phyloP scores from a whole-genome alignment of 2,888 invertebrate species.

The Drosophila longiperda region DNA sequence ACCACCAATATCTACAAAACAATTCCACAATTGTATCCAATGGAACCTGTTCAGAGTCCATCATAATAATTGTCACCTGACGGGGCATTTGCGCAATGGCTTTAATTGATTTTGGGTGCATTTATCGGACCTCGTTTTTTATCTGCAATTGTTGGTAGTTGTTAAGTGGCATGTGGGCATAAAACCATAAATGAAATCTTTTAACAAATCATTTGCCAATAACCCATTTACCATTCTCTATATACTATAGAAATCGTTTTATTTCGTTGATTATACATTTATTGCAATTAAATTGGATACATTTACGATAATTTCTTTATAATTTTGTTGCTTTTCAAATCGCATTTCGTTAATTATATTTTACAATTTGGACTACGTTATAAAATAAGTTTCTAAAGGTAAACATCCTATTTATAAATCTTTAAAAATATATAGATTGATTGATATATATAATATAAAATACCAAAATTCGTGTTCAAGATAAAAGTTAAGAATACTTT shows the following conservation, averaged over 20 bases:
- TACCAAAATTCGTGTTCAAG: slow-evolving; percentile 3
- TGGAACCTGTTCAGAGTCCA: slow-evolving; percentile 68
- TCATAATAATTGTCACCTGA: slow-evolving; percentile 61
- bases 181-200: slow-evolving; percentile 77
- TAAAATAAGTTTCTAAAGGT: slow-evolving; percentile 53
- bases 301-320: slow-evolving; percentile 27
- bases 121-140: slow-evolving; percentile 42
- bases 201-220: slow-evolving; percentile 68
- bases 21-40: slow-evolving; percentile 27
- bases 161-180: slow-evolving; percentile 77
- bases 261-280: slow-evolving; percentile 23
- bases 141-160: slow-evolving; percentile 72
- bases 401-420: slow-evolving; percentile 34
- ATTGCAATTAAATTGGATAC: slow-evolving; percentile 40
- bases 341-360: slow-evolving; percentile 60
- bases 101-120: slow-evolving; percentile 41
- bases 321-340: slow-evolving; percentile 60
- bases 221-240: slow-evolving; percentile 6
- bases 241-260: slow-evolving; percentile 16
- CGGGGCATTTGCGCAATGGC: slow-evolving; percentile 36
- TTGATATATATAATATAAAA: slow-evolving; percentile 42
- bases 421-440: slow-evolving; percentile 57
- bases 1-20: slow-evolving; percentile 13
- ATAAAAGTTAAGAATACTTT: neutral
- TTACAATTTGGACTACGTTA: slow-evolving; percentile 56